Evolutionary conservation across 2,113 vertebrate species (phyloP).

Genomic region (Pedionomus torquatus): DNA sequence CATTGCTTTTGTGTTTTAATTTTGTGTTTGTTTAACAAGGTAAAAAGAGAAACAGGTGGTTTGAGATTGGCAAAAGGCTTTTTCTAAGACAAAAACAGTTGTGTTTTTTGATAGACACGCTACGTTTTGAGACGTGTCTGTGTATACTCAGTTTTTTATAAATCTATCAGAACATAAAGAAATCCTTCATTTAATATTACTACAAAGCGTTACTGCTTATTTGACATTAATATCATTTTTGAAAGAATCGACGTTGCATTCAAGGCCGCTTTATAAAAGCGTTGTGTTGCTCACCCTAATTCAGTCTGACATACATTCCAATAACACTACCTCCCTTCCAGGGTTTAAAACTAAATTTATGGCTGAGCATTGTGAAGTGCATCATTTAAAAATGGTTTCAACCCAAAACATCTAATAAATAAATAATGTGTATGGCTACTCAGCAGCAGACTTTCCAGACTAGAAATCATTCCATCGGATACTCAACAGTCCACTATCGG

Average conservation of each 20-base stretch:
- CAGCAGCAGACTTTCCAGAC: constrained; percentile 84
- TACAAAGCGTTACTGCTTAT: constrained; percentile 77
- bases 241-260: constrained; percentile 78
- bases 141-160: constrained; percentile 46
- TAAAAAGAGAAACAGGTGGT: constrained; percentile 19
- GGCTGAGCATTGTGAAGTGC: constrained; percentile 85
- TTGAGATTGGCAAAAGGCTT: not conserved
- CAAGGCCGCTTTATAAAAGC: constrained; percentile 85
- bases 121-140: not conserved
- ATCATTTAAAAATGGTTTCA: constrained; percentile 89
- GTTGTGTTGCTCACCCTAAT: constrained; percentile 84
- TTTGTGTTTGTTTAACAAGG: not conserved
- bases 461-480: constrained; percentile 96
- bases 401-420: constrained; percentile 95
- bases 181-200: constrained; percentile 74
- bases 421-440: constrained; percentile 89
- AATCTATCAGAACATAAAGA: constrained; percentile 68
- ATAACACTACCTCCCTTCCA: constrained; percentile 86
- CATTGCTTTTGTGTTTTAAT: not conserved
- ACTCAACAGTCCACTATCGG: constrained; percentile 88
- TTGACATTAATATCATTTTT: constrained; percentile 86
- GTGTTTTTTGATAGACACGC: not conserved
- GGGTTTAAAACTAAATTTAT: constrained; percentile 86
- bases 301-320: constrained; percentile 89
- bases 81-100: not conserved